A percentile compares a stretch with the other conserved stretches of the same genome.
phyloP scores from a whole-genome alignment of 2,888 invertebrate genomes.

The Altica lythri region DNA sequence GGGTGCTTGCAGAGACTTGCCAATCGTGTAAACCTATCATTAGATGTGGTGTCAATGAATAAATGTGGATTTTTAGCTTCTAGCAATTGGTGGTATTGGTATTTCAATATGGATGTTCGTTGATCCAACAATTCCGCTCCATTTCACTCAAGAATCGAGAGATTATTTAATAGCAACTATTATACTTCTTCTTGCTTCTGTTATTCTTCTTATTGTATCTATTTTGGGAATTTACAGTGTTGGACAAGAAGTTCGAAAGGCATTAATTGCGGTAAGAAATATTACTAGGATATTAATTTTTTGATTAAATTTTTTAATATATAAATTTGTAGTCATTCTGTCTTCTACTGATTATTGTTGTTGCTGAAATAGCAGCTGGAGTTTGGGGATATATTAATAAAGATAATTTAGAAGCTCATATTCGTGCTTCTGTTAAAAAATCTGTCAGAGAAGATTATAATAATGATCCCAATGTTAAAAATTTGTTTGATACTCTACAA shows the following conservation, averaged over 20 bases:
- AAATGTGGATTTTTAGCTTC: slow-evolving; percentile 63
- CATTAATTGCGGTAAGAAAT: slow-evolving; percentile 75
- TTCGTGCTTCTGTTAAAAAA: slow-evolving; percentile 65
- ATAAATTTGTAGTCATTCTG: slow-evolving; percentile 71
- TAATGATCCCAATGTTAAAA: slow-evolving; percentile 60
- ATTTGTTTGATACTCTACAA: slow-evolving; percentile 71
- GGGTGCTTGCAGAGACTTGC: no score
- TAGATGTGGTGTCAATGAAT: neutral
- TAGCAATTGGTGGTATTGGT: slow-evolving; percentile 71
- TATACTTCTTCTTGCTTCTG: slow-evolving; percentile 73
- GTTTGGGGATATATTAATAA: slow-evolving; percentile 77
- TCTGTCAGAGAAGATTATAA: slow-evolving; percentile 69
- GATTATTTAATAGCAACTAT: slow-evolving; percentile 72
- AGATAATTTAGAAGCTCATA: slow-evolving; percentile 67
- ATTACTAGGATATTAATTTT: neutral
- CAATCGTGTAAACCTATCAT: no score
- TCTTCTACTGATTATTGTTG: slow-evolving; percentile 75
- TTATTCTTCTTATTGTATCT: slow-evolving; percentile 74
- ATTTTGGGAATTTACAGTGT: slow-evolving; percentile 86
- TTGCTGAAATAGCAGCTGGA: slow-evolving; percentile 77
- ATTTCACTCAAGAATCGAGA: slow-evolving; percentile 67
- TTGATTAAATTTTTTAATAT: slow-evolving; percentile 20
- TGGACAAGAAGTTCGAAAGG: slow-evolving; percentile 74
- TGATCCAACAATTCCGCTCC: slow-evolving; percentile 74
- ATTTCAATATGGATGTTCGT: slow-evolving; percentile 78